Base-by-base conservation (phyloP, 2,888 invertebrate genomes). In the Torymus aiolomorphi region DNA sequence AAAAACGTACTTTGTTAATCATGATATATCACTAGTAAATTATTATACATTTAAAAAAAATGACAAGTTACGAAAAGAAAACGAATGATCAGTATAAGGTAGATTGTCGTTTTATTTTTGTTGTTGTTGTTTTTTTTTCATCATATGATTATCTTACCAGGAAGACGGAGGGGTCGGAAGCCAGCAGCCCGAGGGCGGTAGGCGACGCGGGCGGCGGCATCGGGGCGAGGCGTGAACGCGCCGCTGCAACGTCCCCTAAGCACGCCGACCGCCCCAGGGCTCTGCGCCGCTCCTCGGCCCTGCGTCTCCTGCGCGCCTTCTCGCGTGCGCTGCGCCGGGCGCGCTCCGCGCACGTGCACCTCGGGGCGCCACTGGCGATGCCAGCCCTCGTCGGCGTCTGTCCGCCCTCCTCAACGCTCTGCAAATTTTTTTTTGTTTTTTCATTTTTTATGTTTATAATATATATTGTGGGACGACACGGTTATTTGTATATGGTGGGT, bases 161-260 rank as follows among this genome's bases (percentile, higher is more conserved):
- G 88, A 90, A 88, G 89, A 89, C 88, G 89, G 89, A 88, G 88
- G 89, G 88, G 88, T 89, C 88, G 88, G 89, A 89, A 88, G 89
- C 87, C 86, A 89, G 88, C 91, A 89, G 89, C 87, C 89, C 89
- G 90, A 89, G 90, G 89, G 90, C 91, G 92, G 93, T 92, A 92
- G 90, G 88, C 89, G 89, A 89, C 70, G 90, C 91, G 92, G 93
- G 92, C 92, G 90, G 88, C 89, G 89, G 89, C 70, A 61, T 62
- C 74, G 70, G 80, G 57, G 77, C 63, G 51, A 63, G 76, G 81
- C 92, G 93, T 93, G 92, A 93, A 93, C 88, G 89, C 89, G 88
- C 89, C 88, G 88, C 73, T 54, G 76, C 67, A 59, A 57, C 51
- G 65, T 74, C 73, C 61, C 49, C 52, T 42, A 51, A 62, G 67